Conservation (phyloP, 2,888 invertebrate species). For the Synanthedon tipuliformis region DNA sequence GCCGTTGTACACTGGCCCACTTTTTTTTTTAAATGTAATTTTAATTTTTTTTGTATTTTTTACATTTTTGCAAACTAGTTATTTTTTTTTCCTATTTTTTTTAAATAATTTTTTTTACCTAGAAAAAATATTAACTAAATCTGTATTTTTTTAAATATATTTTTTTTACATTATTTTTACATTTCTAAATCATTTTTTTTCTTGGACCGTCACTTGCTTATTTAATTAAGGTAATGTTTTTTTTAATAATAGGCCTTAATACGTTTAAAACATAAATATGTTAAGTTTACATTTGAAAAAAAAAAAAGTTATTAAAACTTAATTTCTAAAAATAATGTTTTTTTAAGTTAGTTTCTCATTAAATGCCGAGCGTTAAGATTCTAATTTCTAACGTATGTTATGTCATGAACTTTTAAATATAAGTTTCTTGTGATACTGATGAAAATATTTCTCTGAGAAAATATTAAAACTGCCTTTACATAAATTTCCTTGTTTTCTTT, state of each 20-base stretch:
- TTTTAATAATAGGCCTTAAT: neutral
- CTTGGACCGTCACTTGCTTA: too few species aligned
- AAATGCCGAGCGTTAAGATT: neutral
- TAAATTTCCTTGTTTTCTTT: conserved; percentile 1
- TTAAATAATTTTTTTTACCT: neutral
- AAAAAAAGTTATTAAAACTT: neutral
- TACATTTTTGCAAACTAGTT: conserved; percentile 1
- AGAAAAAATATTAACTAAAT: neutral
- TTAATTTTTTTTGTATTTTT: neutral
- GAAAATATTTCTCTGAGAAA: neutral
- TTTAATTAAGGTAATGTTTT: neutral
- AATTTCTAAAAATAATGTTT: neutral
- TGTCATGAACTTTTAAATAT: neutral
- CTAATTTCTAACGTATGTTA: neutral
- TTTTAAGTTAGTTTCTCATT: neutral
- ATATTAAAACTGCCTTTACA: neutral
- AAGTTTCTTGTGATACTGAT: neutral
- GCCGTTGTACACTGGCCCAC: neutral
- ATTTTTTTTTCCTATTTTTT: neutral
- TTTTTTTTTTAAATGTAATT: conserved; percentile 1
- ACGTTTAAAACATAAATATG: neutral
- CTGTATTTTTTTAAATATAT: conserved; percentile 1
- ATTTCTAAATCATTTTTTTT: neutral
- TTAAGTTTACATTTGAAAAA: neutral
- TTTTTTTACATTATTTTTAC: conserved; percentile 1